Percentiles rank a stretch among this genome's conserved stretches.
Conservation (phyloP, 2,113 vertebrate genomes). For the Ptyas mucosa region DNA sequence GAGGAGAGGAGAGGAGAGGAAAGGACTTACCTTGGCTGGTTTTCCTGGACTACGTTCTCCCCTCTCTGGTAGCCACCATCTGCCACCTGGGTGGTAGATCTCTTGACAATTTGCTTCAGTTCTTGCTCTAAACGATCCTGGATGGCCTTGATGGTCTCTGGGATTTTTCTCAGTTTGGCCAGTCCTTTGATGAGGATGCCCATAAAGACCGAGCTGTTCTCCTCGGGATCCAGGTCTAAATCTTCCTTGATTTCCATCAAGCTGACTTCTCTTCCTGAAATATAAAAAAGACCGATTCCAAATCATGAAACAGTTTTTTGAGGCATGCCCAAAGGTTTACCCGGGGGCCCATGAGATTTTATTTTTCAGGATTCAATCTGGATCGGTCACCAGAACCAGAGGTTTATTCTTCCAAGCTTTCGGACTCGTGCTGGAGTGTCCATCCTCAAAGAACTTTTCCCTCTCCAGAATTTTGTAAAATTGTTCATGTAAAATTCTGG, state of each 20-base stretch:
- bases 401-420: too few relatives aligned
- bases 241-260: slow-evolving; percentile 84
- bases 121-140: slow-evolving; percentile 93
- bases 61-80: slow-evolving; percentile 92
- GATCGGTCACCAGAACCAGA: too few relatives aligned
- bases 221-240: slow-evolving; percentile 87
- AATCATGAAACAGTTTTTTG: neutral
- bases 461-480: too few relatives aligned
- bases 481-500: too few relatives aligned
- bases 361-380: too few relatives aligned
- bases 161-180: slow-evolving; percentile 93
- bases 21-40: slow-evolving; percentile 82
- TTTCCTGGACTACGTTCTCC: slow-evolving; percentile 85
- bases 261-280: slow-evolving; percentile 75
- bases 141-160: slow-evolving; percentile 93
- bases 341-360: neutral
- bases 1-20: neutral
- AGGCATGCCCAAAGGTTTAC: neutral
- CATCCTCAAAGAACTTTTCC: too few relatives aligned
- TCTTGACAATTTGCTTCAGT: slow-evolving; percentile 93
- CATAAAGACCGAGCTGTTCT: slow-evolving; percentile 93
- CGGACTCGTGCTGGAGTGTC: too few relatives aligned
- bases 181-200: slow-evolving; percentile 93
- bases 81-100: slow-evolving; percentile 95
- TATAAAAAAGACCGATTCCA: neutral